These are phyloP conservation scores for Microtus oregoni DNA, from an alignment of 2,113 vertebrate genomes.

Conservation along the genomic window DNA sequence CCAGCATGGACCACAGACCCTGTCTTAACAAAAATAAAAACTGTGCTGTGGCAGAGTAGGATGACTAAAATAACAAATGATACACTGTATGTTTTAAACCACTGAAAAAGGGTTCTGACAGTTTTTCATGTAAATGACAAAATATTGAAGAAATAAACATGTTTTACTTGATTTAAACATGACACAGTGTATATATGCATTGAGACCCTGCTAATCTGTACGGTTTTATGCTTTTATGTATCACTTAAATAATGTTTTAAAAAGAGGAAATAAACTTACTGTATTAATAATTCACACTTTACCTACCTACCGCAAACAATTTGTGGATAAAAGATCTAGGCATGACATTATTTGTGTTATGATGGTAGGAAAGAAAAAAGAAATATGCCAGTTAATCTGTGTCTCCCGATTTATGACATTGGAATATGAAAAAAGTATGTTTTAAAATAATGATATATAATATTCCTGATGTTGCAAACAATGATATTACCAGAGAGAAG, in stretches of 20 bases:
- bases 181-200: not conserved
- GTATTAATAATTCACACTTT: not conserved
- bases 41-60: not conserved
- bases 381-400: not conserved
- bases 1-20: not conserved
- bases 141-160: not conserved
- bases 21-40: not conserved
- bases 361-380: constrained; percentile 14
- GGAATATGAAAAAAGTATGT: not conserved
- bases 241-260: not conserved
- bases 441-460: constrained; percentile 23
- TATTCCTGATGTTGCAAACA: constrained; percentile 44
- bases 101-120: not conserved
- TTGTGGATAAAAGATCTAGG: constrained; percentile 43
- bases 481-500: not conserved
- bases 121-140: not conserved
- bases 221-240: not conserved
- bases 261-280: not conserved
- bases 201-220: not conserved
- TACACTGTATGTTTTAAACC: not conserved
- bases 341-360: constrained; percentile 18
- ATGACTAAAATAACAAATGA: not conserved
- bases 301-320: not conserved
- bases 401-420: constrained; percentile 33
- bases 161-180: not conserved